A percentile compares a stretch with the other conserved stretches of the same genome.
Evolutionary conservation across 2,113 vertebrate genomes (phyloP).

Genomic region (Nerophis ophidion): DNA sequence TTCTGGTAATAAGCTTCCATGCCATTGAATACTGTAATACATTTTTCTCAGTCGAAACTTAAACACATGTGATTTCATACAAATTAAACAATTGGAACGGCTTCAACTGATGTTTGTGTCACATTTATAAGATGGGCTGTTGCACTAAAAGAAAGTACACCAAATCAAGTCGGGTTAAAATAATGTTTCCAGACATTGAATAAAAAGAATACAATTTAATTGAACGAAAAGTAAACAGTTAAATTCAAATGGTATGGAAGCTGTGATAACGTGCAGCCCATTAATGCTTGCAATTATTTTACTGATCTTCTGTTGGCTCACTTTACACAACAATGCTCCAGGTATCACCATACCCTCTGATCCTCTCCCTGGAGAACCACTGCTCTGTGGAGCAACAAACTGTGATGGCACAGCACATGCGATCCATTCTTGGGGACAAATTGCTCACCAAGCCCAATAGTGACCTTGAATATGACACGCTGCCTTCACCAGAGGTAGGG

Average conservation of each 20-base stretch:
- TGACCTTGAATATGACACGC: constrained; percentile 40
- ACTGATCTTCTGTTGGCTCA: neutral
- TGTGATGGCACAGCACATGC: constrained; percentile 82
- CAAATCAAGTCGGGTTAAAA: too few relatives aligned
- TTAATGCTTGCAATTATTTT: neutral
- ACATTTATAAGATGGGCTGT: too few relatives aligned
- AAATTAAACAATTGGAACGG: neutral
- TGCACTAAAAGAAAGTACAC: too few relatives aligned
- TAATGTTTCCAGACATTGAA: too few relatives aligned
- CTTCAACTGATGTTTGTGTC: neutral
- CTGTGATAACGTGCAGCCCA: neutral
- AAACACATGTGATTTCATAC: neutral
- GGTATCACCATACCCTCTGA: constrained; percentile 86
- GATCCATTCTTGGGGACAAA: constrained; percentile 83
- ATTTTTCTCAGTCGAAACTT: neutral
- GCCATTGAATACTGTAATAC: neutral
- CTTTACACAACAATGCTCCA: constrained; percentile 33
- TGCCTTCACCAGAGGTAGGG: constrained; percentile 88
- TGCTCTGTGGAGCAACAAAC: constrained; percentile 89
- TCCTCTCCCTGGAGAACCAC: constrained; percentile 96
- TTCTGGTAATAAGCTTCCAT: too few relatives aligned
- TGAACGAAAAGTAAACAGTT: too few relatives aligned
- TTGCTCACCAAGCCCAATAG: constrained; percentile 74
- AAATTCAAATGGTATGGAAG: neutral
- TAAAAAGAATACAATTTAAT: too few relatives aligned